Evolutionary conservation across 2,888 invertebrate species (phyloP).

Genomic region (Trichacis sp.): DNA sequence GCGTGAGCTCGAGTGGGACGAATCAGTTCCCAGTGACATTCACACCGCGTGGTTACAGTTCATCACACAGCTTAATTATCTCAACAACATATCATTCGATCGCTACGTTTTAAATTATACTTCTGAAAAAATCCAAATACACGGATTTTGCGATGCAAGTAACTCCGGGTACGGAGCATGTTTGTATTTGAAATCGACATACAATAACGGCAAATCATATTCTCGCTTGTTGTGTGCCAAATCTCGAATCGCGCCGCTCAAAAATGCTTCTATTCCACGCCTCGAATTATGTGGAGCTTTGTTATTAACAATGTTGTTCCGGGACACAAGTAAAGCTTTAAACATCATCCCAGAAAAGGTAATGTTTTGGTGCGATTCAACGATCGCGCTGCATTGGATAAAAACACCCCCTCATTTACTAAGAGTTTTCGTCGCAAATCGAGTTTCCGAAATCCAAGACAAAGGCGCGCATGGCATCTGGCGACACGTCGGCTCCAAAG

Average conservation of each 20-base stretch:
- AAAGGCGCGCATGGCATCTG: constrained; percentile 8
- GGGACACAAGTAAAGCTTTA: background rate
- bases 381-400: constrained; percentile 22
- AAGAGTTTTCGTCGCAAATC: constrained; percentile 39
- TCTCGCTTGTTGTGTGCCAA: constrained; percentile 19
- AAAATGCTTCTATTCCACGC: constrained; percentile 19
- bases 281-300: constrained; percentile 36
- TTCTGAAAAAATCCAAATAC: constrained; percentile 19
- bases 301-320: constrained; percentile 1
- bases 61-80: constrained; percentile 5
- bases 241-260: constrained; percentile 27
- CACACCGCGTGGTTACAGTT: constrained; percentile 22
- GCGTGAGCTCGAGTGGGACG: constrained; percentile 37
- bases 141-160: constrained; percentile 39
- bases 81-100: background rate
- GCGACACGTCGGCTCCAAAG: constrained; percentile 29
- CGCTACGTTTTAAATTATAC: background rate
- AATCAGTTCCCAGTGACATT: constrained; percentile 26
- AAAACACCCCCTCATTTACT: constrained; percentile 19
- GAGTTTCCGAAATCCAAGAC: constrained; percentile 41
- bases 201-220: no score
- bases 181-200: no score
- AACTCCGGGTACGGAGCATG: constrained; percentile 33
- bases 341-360: background rate
- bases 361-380: constrained; percentile 18